Evolutionary conservation across 2,797 vertebrate species (phyloP), one percentile per base, ranked within the genome.

Genomic region (Scomberomorus guttatus): DNA sequence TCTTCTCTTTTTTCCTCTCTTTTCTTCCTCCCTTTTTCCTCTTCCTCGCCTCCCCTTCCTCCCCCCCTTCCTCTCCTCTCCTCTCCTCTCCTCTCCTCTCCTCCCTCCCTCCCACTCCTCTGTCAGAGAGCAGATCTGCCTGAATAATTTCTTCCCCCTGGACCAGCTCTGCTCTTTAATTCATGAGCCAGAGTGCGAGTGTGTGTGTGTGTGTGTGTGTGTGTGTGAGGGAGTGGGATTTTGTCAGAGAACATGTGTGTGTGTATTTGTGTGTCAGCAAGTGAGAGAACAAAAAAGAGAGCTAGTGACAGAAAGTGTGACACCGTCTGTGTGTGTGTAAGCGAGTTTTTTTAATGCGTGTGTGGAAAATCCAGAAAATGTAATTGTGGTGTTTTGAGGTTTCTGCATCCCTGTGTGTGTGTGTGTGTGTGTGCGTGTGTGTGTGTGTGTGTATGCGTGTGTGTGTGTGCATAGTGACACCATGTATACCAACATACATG

Each of bases 101-200:
- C n/a, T 62, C 62, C 46, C 84, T 84, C 77, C 81, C 84, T 88
- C 88, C 89, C 89, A 86, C 90, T 88, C 77, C 89, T 93, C 90
- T 91, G 90, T 92, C 90, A 91, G 90, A 89, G 89, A 93, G 91
- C 90, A 92, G 91, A 92, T 93, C 90, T 92, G 90, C 88, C 91
- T 94, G 91, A 94, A 93, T 94, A 93, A 93, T 92, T 92, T 91
- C 90, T 91, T 93, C 92, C 92, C 90, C 81, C 90, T 92, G 89
- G 92, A 93, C 90, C 91, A 89, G 89, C 89, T 86, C 91, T 92
- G 89, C 93, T 94, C 93, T 94, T 94, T 94, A 93, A 93, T 94
- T 94, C 92, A 93, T 94, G 91, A 94, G 91, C 87, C 81, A 68
- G 87, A 88, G 91, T 2, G n/a, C 56, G 12, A 79, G 78, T 18